Evolutionary conservation across 2,888 invertebrate genomes (phyloP).

Genomic region (Phania funesta): DNA sequence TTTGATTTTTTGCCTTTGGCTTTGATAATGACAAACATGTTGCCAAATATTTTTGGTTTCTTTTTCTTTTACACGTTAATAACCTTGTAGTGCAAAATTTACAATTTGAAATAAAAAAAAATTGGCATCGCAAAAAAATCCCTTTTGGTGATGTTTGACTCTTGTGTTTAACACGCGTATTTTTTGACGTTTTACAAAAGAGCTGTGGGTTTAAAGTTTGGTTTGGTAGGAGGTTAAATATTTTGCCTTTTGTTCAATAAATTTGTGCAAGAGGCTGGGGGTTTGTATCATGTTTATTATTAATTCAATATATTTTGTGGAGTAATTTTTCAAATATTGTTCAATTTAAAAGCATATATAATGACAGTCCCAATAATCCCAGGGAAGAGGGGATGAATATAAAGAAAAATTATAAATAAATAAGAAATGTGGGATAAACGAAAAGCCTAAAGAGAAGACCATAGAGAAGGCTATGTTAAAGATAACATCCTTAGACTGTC

Average conservation of each 20-base stretch:
- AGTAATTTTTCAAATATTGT: constrained; percentile 78
- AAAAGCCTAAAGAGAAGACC: no score
- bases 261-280: not conserved
- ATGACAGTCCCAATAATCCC: constrained; percentile 3
- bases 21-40: constrained; percentile 78
- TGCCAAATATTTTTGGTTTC: constrained; percentile 74
- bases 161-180: constrained; percentile 65
- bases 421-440: no score
- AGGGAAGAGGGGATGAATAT: not conserved
- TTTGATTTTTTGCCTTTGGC: constrained; percentile 56
- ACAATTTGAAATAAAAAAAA: constrained; percentile 23
- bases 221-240: constrained; percentile 33
- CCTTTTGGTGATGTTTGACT: constrained; percentile 64
- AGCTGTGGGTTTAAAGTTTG: constrained; percentile 43
- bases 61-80: constrained; percentile 49
- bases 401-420: not conserved
- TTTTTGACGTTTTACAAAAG: constrained; percentile 65
- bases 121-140: constrained; percentile 24
- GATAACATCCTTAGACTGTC: no score
- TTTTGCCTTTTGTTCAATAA: not conserved
- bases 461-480: no score
- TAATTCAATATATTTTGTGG: constrained; percentile 70
- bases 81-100: constrained; percentile 52
- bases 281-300: constrained; percentile 51
- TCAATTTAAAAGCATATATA: constrained; percentile 72